A percentile compares a stretch with the other conserved stretches of the same genome.
Evolutionary conservation across 1,140 invertebrate species (phyloP).

Genomic region (Aradophagus sp.): DNA sequence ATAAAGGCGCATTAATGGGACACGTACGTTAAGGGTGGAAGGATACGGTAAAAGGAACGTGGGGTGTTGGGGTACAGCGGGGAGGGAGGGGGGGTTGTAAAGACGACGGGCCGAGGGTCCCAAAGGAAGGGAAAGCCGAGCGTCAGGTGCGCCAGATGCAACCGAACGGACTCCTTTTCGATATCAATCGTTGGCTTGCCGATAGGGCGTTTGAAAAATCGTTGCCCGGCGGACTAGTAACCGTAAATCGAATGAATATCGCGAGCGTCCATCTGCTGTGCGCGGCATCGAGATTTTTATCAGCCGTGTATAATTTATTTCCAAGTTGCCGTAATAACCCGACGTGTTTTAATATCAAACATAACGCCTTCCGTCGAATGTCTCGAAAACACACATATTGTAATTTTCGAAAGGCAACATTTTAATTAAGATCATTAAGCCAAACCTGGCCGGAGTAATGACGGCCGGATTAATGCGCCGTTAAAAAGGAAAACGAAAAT

Average conservation of each 20-base stretch:
- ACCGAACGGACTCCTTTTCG: constrained; percentile 62
- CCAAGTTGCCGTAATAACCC: constrained; percentile 51
- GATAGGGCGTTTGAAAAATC: constrained; percentile 59
- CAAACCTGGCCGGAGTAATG: constrained; percentile 32
- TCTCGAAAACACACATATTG: constrained; percentile 47
- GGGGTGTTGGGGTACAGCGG: constrained; percentile 50
- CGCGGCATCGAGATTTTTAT: constrained; percentile 53
- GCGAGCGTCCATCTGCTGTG: constrained; percentile 50
- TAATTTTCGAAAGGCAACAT: constrained; percentile 30
- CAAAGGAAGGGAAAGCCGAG: constrained; percentile 55
- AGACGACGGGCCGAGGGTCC: constrained; percentile 53
- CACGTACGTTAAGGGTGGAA: constrained; percentile 62
- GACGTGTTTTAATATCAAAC: constrained; percentile 50
- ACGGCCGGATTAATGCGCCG: constrained; percentile 39
- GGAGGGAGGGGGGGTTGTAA: constrained; percentile 56
- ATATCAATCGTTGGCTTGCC: constrained; percentile 71
- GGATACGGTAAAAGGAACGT: constrained; percentile 59
- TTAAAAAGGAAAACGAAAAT: too few species aligned
- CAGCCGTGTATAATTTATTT: constrained; percentile 54
- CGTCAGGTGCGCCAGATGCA: constrained; percentile 75
- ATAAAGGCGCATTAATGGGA: constrained; percentile 61
- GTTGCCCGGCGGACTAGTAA: constrained; percentile 51
- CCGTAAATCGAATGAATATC: constrained; percentile 54
- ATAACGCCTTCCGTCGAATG: constrained; percentile 51
- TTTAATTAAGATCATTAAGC: constrained; percentile 45